These are phyloP conservation scores for Cricetomys ansorgei DNA, from an alignment of 2,113 vertebrate species.

Conservation along the genomic window DNA sequence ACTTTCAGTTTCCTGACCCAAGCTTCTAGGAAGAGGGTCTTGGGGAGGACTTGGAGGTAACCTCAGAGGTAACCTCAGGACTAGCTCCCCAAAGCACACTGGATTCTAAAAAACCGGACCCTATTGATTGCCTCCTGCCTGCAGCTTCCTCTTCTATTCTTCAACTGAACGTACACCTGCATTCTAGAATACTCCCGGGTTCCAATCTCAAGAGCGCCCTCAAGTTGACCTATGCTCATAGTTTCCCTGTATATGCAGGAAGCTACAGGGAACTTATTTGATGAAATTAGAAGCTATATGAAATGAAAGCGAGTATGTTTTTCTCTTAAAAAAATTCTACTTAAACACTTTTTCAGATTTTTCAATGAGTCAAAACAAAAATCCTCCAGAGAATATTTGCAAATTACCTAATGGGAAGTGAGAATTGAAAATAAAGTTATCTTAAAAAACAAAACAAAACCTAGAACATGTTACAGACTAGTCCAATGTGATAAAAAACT, in stretches of 20 bases:
- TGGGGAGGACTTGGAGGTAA: neutral
- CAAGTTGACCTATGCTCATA: neutral
- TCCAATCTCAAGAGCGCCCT: neutral
- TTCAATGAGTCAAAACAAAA: slow-evolving; percentile 49
- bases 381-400: slow-evolving; percentile 37
- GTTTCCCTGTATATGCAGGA: neutral
- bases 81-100: neutral
- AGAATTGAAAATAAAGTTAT: slow-evolving; percentile 55
- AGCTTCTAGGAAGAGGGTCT: neutral
- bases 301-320: neutral
- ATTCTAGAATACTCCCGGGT: neutral
- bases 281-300: neutral
- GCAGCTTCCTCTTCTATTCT: neutral
- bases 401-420: slow-evolving; percentile 42
- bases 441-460: slow-evolving; percentile 20
- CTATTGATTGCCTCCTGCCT: neutral
- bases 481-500: neutral
- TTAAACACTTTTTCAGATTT: neutral
- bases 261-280: neutral
- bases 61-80: neutral
- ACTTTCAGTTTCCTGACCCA: neutral
- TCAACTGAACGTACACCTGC: neutral
- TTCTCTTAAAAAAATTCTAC: slow-evolving; percentile 24
- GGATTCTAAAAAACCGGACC: neutral
- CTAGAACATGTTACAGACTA: slow-evolving; percentile 35